phyloP scores from a whole-genome alignment of 2,797 vertebrate species.

The Silurus aristotelis region DNA sequence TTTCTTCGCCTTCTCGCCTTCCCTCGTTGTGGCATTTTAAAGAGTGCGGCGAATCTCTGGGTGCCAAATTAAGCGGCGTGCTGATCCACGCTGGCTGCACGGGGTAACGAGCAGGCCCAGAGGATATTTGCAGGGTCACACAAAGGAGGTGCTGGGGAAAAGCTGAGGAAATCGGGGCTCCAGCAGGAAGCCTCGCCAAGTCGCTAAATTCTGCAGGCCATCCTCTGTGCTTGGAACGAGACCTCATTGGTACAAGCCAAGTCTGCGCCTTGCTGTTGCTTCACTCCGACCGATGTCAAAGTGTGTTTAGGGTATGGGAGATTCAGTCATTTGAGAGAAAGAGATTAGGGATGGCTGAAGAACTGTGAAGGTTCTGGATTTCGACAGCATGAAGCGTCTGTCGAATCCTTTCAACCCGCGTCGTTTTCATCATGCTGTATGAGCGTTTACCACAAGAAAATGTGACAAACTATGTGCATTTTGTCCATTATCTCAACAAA shows the following conservation, averaged over 20 bases:
- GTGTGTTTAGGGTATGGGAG: constrained; percentile 15
- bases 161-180: constrained; percentile 73
- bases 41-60: constrained; percentile 64
- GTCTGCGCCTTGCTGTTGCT: constrained; percentile 22
- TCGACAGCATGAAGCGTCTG: constrained; percentile 60
- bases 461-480: constrained; percentile 64
- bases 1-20: constrained; percentile 45
- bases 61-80: constrained; percentile 76
- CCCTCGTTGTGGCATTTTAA: constrained; percentile 56
- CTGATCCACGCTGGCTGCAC: constrained; percentile 68
- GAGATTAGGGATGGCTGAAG: constrained; percentile 52
- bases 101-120: constrained; percentile 79
- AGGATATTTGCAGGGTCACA: constrained; percentile 82
- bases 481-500: constrained; percentile 58
- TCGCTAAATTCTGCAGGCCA: constrained; percentile 70
- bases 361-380: constrained; percentile 66
- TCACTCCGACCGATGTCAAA: constrained; percentile 10
- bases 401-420: constrained; percentile 66
- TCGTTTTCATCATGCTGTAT: constrained; percentile 67
- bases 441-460: constrained; percentile 73
- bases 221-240: constrained; percentile 64
- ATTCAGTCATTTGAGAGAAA: constrained; percentile 16
- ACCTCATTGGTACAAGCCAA: constrained; percentile 39
- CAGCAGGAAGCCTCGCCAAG: constrained; percentile 70
- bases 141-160: constrained; percentile 72